Evolutionary conservation across 2,113 vertebrate genomes (phyloP).

Genomic region (Trichechus manatus): DNA sequence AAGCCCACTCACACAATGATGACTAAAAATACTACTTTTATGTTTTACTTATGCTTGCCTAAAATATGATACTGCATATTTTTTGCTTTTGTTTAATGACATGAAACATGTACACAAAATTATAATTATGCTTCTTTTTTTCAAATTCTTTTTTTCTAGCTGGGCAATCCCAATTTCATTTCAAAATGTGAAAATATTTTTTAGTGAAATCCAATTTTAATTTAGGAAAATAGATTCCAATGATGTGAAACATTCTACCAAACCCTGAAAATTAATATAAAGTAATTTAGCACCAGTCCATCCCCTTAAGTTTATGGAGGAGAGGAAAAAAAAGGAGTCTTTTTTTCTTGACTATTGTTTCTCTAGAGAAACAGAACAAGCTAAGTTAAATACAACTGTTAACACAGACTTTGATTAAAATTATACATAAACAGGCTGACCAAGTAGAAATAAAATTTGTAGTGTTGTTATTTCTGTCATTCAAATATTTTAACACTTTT

Average conservation of each 20-base stretch:
- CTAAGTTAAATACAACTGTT: neutral
- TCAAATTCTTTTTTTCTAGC: neutral
- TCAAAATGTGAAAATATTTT: neutral
- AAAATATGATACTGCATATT: neutral
- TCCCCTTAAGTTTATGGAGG: neutral
- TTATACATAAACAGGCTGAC: neutral
- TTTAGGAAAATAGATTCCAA: conserved; percentile 17
- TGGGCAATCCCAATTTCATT: neutral
- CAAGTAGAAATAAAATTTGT: neutral
- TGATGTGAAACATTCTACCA: neutral
- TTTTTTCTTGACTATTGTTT: neutral
- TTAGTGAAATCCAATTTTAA: neutral
- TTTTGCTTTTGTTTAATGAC: conserved; percentile 25
- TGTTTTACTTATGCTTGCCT: neutral
- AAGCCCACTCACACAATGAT: neutral
- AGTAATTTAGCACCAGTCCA: neutral
- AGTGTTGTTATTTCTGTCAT: neutral
- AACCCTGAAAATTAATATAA: neutral
- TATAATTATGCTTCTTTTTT: conserved; percentile 12
- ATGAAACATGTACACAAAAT: conserved; percentile 4
- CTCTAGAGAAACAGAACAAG: neutral
- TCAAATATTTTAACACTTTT: neutral
- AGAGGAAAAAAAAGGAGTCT: neutral
- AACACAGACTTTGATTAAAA: neutral
- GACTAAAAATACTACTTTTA: neutral